A percentile compares a stretch with the other conserved stretches of the same genome.
phyloP scores from a whole-genome alignment of 2,113 vertebrate species.

The Hemibagrus wyckioides region DNA sequence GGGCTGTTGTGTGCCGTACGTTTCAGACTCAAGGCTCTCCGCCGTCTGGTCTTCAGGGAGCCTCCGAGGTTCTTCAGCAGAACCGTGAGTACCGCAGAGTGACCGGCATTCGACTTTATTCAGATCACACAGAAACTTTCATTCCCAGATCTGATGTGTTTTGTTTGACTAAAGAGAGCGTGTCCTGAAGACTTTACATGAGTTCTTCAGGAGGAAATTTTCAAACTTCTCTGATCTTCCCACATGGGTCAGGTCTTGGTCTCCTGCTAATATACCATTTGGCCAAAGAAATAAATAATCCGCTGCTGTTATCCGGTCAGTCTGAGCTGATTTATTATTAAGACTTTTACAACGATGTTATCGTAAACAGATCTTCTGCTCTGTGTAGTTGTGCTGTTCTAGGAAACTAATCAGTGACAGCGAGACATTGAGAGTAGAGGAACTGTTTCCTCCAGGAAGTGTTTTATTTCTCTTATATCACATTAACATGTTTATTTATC shows the following conservation, averaged over 20 bases:
- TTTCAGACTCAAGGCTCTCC: slow-evolving; percentile 47
- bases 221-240: not conserved
- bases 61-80: slow-evolving; percentile 21
- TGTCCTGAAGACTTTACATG: not conserved
- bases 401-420: not conserved
- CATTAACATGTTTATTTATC: not conserved
- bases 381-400: not conserved
- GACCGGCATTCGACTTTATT: not conserved
- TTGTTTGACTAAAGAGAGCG: not conserved
- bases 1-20: slow-evolving; percentile 6
- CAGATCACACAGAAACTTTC: not conserved
- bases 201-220: not conserved
- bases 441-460: not conserved
- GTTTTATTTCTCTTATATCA: not conserved
- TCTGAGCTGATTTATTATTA: too few relatives aligned
- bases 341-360: too few relatives aligned
- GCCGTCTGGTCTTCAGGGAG: slow-evolving; percentile 30
- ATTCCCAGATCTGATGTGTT: not conserved
- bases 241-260: not conserved
- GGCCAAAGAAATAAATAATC: too few relatives aligned
- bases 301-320: too few relatives aligned
- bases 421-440: not conserved
- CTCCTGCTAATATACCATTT: not conserved
- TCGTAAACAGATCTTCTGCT: too few relatives aligned
- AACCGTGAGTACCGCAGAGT: slow-evolving; percentile 39